Percentiles rank a stretch among this genome's conserved stretches.
These are phyloP conservation scores for Leptatherina wallacei DNA, from an alignment of 2,797 vertebrate genomes.

Conservation along the genomic window DNA sequence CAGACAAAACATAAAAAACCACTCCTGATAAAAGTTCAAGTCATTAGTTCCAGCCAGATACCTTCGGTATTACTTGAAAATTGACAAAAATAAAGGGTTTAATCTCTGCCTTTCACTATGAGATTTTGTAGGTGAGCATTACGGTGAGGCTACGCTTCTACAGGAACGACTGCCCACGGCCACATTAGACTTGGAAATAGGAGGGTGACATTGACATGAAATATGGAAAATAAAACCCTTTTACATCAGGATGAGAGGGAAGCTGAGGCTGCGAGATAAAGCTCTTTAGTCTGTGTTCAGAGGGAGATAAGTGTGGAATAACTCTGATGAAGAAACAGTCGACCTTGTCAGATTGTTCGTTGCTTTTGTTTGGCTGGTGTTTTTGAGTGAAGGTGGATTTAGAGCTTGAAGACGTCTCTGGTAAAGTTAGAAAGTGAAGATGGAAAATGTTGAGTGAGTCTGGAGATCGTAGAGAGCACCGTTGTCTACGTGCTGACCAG, in stretches of 20 bases:
- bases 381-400: slow-evolving; percentile 35
- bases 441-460: slow-evolving; percentile 1
- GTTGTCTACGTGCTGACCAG: background rate
- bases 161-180: slow-evolving; percentile 34
- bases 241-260: slow-evolving; percentile 28
- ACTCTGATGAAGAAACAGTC: slow-evolving; percentile 34
- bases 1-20: slow-evolving; percentile 36
- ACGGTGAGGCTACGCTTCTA: slow-evolving; percentile 32
- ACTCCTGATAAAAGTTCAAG: slow-evolving; percentile 23
- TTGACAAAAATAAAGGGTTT: slow-evolving; percentile 39
- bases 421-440: background rate
- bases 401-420: slow-evolving; percentile 5
- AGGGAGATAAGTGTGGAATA: slow-evolving; percentile 29
- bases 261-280: slow-evolving; percentile 29
- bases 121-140: slow-evolving; percentile 53
- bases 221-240: slow-evolving; percentile 32
- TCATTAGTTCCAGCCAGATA: slow-evolving; percentile 47
- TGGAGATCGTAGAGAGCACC: background rate
- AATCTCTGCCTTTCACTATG: slow-evolving; percentile 50
- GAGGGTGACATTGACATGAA: slow-evolving; percentile 60
- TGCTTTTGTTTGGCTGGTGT: slow-evolving; percentile 8
- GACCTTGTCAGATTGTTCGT: slow-evolving; percentile 37
- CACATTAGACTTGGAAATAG: slow-evolving; percentile 55
- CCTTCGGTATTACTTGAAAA: slow-evolving; percentile 35
- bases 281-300: slow-evolving; percentile 42